Conservation (phyloP, 2,888 invertebrate species). For the Lysandra bellargus region DNA sequence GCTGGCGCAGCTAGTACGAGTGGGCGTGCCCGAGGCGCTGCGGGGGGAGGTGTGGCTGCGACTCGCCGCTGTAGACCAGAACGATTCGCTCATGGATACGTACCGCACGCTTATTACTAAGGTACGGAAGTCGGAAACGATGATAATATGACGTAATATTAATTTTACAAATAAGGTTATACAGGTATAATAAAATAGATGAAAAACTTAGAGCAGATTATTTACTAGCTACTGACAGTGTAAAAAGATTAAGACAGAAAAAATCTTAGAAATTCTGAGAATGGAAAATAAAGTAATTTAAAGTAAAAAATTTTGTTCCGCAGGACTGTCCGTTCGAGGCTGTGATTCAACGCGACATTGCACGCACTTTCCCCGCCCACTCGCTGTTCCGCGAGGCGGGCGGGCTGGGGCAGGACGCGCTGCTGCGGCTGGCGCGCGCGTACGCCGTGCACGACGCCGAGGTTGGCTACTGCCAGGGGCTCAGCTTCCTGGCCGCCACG, state of each 20-base stretch:
- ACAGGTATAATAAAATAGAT: no score
- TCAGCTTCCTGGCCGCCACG: slow-evolving; percentile 98
- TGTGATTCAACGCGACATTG: slow-evolving; percentile 97
- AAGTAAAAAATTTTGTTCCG: background rate
- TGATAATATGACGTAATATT: no score
- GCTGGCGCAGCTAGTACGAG: slow-evolving; percentile 87
- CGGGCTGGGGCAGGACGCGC: slow-evolving; percentile 96
- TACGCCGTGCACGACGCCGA: slow-evolving; percentile 98
- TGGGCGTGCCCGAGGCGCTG: slow-evolving; percentile 97
- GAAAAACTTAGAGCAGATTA: no score
- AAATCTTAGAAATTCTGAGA: no score
- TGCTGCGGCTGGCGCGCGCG: slow-evolving; percentile 97
- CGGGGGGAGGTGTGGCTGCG: slow-evolving; percentile 99
- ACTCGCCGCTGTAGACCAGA: slow-evolving; percentile 92
- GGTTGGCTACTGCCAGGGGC: slow-evolving; percentile 99
- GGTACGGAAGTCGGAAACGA: slow-evolving; percentile 67
- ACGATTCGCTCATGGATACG: slow-evolving; percentile 92
- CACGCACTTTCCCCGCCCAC: slow-evolving; percentile 99
- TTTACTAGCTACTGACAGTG: no score
- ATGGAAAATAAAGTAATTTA: no score
- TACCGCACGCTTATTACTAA: slow-evolving; percentile 96
- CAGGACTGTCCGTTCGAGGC: slow-evolving; percentile 97
- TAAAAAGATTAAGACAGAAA: no score
- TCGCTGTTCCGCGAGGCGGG: slow-evolving; percentile 98
- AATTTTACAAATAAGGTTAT: no score